Base-by-base conservation (phyloP, 2,888 invertebrate genomes). In the Chymomyza caudatula region DNA sequence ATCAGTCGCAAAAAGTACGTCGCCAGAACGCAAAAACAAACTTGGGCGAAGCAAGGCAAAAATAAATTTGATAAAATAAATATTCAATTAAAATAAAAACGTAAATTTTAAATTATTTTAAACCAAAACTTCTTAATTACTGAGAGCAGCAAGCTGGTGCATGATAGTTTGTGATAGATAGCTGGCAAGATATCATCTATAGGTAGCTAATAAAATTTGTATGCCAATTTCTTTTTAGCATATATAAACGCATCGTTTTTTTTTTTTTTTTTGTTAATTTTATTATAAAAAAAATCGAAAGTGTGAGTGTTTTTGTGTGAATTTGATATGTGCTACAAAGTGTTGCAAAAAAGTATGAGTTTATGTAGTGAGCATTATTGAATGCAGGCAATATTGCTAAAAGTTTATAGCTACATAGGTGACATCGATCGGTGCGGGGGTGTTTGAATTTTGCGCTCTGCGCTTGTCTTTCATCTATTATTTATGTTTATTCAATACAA, bases 1-100 rank as follows among this genome's bases (percentile, higher is more conserved):
- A 85, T 87, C 87, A 87, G 88, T 87, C 87, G 87, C 87, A 87
- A 87, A 86, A 87, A 87, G 87, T 85, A 86, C 88, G 88, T 86
- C 87, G 88, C 85, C 84, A 87, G 87, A 87, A 84, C 78, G 73
- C 72, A 60, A 69, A 78, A 63, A 67, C 23, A 51, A 43, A 56
- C 11, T 13, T 51, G 22, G 51, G 51, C 51, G 51, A 51, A 51
- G 19, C 22, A 37, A 52, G 23, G 29, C 29, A 37, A 56, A 60
- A 60, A 63, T 53, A 60, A 13, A 42, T 17, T 44, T 19, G 58
- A n/a, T 61, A 55, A 47, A 44, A 51, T 19, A 53, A 57, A n/a
- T 60, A 55, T 17, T 44, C 4, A 54, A 23, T 42, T 55, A 60
- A 23, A 68, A 60, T 60, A 42, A 59, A 37, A 59, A n/a, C 6